These are phyloP conservation scores for Lutjanus campechanus DNA, from an alignment of 2,797 vertebrate genomes.

Conservation along the genomic window DNA sequence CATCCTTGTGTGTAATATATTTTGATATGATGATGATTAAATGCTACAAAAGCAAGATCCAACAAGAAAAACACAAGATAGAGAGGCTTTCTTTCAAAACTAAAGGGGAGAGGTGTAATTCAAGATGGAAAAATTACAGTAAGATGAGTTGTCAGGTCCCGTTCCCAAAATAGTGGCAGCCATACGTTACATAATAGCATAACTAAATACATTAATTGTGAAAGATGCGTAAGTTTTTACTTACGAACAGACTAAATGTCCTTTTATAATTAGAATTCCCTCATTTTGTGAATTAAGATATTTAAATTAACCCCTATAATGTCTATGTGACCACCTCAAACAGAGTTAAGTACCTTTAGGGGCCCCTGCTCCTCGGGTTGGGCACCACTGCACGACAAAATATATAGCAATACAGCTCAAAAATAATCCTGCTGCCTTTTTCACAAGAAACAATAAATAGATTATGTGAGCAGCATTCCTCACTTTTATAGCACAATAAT, in stretches of 20 bases:
- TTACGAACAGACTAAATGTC: not conserved
- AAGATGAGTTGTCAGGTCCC: not conserved
- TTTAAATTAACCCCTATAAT: not conserved
- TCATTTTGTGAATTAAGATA: not conserved
- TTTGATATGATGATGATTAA: not conserved
- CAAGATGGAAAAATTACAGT: not conserved
- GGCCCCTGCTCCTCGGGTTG: not conserved
- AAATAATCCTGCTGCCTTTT: not conserved
- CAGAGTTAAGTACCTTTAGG: not conserved
- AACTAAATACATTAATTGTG: not conserved
- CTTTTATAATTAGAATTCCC: not conserved
- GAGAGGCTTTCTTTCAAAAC: not conserved
- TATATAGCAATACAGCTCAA: not conserved
- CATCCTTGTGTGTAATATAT: not conserved
- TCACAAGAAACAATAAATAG: not conserved
- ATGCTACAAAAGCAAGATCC: not conserved
- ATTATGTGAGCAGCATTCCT: not conserved
- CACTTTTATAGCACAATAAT: not conserved
- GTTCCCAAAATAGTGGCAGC: conserved; percentile 3
- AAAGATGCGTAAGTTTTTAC: not conserved
- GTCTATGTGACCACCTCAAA: not conserved
- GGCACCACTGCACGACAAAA: not conserved
- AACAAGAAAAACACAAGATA: not conserved
- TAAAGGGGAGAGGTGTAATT: not conserved
- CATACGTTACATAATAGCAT: not conserved